Percentiles rank a stretch among this genome's conserved stretches.
Evolutionary conservation across 2,113 vertebrate species (phyloP).

Genomic region (Steatornis caripensis): DNA sequence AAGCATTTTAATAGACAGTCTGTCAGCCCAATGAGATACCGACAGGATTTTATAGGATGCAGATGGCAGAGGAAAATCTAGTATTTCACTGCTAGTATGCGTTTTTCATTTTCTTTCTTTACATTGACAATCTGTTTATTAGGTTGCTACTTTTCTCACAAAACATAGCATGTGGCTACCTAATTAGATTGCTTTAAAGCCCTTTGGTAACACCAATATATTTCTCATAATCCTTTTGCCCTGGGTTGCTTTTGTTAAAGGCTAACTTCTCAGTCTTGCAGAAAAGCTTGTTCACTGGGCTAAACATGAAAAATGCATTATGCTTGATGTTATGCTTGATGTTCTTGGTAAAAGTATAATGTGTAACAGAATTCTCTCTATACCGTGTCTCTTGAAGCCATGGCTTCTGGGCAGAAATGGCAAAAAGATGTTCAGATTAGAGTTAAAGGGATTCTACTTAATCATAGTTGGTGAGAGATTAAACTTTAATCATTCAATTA

Average conservation of each 20-base stretch:
- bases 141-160: conserved; percentile 63
- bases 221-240: conserved; percentile 61
- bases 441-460: background rate
- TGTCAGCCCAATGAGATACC: background rate
- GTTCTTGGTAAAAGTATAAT: conserved; percentile 2
- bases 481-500: background rate
- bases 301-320: conserved; percentile 48
- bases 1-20: background rate
- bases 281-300: conserved; percentile 2
- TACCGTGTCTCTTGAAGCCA: conserved; percentile 6
- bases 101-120: conserved; percentile 62
- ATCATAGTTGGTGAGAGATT: background rate
- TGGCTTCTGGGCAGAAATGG: background rate
- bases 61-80: background rate
- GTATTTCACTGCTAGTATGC: conserved; percentile 19
- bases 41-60: background rate
- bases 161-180: conserved; percentile 50
- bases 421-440: conserved; percentile 14
- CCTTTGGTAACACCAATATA: background rate
- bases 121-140: conserved; percentile 67
- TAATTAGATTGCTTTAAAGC: conserved; percentile 64
- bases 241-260: conserved; percentile 53
- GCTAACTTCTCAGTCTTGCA: conserved; percentile 30
- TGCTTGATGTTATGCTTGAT: conserved; percentile 21
- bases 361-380: background rate